Base-by-base conservation (phyloP, 2,888 invertebrate genomes). In the Crocallis elinguaria region DNA sequence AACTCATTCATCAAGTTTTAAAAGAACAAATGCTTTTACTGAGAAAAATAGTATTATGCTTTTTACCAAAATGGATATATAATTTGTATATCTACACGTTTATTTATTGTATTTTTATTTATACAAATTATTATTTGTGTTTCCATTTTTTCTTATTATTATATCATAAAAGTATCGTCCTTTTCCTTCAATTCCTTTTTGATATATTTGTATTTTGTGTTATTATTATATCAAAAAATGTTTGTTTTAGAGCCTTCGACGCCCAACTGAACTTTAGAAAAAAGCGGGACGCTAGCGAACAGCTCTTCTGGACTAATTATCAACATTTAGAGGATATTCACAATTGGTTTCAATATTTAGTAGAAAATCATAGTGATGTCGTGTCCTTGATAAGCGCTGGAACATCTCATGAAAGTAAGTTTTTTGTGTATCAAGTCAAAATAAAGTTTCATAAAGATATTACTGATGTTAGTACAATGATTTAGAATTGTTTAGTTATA, bases 271-370 rank as follows among this genome's bases (percentile, higher is more conserved):
- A 60, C 7, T 29, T 54, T 62, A 88, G 87, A 60, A 77, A 48
- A 29, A 84, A 73, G 59, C 78, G 87, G 14, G 69, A 75, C 25
- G 53, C 73, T 0, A 67, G 61, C 3, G 59, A 60, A 29, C 60
- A 79, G 45, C 49, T 89, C 3, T 77, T 66, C 46, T 91, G 88
- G 86, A 84, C 83, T 0, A 81, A 77, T 43, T 92, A 84, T 45
- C 88, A 88, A 58, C 79, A 79, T 8, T 62, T 79, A 7, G 89
- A 83, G 1, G 79, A 93, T 50, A 94, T 94, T 35, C 91, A 94
- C 55, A 73, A 64, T 0, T 94, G 94, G 92, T 77, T 95, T 36
- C 48, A 79, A 2, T 60, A 83, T 12, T 69, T 90, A 27, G 79
- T 79, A 0, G 57, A 66, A 4, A 73, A 59, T 4, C 57, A 85